Base-by-base conservation (phyloP, 2,113 vertebrate species). In the Trichomycterus rosablanca region DNA sequence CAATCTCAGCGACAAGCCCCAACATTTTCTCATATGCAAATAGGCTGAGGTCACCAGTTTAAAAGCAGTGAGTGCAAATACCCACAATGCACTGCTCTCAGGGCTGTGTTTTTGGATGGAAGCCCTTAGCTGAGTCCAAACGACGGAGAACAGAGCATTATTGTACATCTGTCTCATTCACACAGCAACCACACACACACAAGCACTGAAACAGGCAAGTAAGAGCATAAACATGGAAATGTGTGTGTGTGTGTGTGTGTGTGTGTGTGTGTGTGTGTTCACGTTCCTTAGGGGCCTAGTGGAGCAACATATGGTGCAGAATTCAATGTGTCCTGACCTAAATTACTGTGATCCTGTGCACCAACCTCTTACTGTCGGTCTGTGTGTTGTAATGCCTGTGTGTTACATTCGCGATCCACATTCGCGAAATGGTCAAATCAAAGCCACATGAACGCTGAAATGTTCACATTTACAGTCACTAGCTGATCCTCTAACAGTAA, bases 151-250 rank as follows among this genome's bases (percentile, higher is more conserved):
- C 39, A 44, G 66, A 20, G 51, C 50, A 54, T 56, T 60, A 44
- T 46, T 19, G 28, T 68, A 68, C 73, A 74, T 56, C 68, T 74
- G 73, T 66, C 59, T 53, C 70, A 58, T 56, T 70, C 70, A 55
- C 74, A 76, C 59, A 18, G 51, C 63, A 67, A 45, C 15, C 23
- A 40, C 37, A 34, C 37, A 30, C 20, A 48, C 35, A 19, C 43
- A 28, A 37, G 46, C 55, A 40, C 35, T n/a, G n/a, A n/a, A n/a
- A n/a, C n/a, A n/a, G n/a, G n/a, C n/a, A n/a, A n/a, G n/a, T n/a
- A n/a, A n/a, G n/a, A n/a, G n/a, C n/a, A n/a, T n/a, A n/a, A n/a
- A n/a, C n/a, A n/a, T 35, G 9, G 9, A 12, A 11, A 12, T 35
- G 34, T 35, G 34, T 35, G 1, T 35, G 34, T 35, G 34, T 35